Conservation (phyloP, 2,797 vertebrate species). For the Sciurus vulgaris region DNA sequence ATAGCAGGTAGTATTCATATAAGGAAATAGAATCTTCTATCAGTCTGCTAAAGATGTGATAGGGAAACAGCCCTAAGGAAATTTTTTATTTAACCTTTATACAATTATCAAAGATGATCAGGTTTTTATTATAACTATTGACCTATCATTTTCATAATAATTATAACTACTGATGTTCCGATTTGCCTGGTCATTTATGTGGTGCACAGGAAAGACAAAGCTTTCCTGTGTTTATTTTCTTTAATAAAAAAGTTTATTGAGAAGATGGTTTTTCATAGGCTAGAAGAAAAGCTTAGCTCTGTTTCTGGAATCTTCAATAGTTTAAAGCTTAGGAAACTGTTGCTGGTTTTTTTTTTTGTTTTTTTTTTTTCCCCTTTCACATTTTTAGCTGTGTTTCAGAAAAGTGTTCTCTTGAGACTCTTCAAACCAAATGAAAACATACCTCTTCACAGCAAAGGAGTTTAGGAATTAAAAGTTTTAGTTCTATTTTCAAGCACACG, state of each 20-base stretch:
- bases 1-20: background rate
- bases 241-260: constrained; percentile 27
- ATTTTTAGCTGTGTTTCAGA: background rate
- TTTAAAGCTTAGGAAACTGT: background rate
- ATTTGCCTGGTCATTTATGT: constrained; percentile 9
- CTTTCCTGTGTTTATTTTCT: constrained; percentile 6
- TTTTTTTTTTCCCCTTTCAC: background rate
- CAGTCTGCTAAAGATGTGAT: background rate
- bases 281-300: background rate
- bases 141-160: background rate
- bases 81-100: background rate
- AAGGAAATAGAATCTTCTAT: background rate
- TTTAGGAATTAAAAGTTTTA: background rate
- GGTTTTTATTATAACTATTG: background rate
- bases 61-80: background rate
- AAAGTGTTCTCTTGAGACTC: constrained; percentile 14
- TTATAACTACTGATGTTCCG: background rate
- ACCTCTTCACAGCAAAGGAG: background rate
- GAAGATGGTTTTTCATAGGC: background rate
- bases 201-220: background rate
- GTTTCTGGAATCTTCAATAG: background rate
- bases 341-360: background rate
- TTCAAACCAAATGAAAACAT: constrained; percentile 28
- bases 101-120: background rate
- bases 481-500: background rate